Evolutionary conservation across 2,113 vertebrate species (phyloP), one percentile per base, ranked within the genome.

Genomic region (Sapayoa aenigma): DNA sequence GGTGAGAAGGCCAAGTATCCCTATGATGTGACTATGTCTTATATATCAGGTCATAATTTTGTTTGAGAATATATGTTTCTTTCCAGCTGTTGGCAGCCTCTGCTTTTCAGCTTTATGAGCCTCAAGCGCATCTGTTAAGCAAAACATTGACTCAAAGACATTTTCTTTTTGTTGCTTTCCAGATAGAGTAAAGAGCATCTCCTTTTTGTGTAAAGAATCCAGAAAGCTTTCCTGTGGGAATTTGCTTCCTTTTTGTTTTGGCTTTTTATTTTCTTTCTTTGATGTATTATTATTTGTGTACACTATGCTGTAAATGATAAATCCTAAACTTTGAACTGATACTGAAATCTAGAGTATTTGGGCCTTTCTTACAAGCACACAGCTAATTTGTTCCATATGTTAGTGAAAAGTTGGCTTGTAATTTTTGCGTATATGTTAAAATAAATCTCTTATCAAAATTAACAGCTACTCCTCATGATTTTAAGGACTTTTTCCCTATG

Each of bases 21-120:
- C 90, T 86, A 49, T 91, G 82, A 73, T 93, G 75, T 95, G 95
- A 95, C 35, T 93, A 81, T 49, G 12, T 94, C 73, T 90, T 93
- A 80, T 52, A 37, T 91, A 84, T 90, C 85, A 72, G 42, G 8
- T 88, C 60, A 80, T 97, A 95, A 88, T 93, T 95, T 87, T 95
- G 17, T 77, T 95, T 88, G 68, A 95, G 72, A 69, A 47, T 76
- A 58, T 60, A 53, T 82, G 9, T 58, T 85, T 89, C 12, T 77
- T 95, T 95, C 72, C 92, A 95, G 62, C 59, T 90, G 47, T 90
- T 95, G 90, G 79, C 79, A 94, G 59, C 14, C 37, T 81, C 60
- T 94, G 15, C 55, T 95, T 89, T 91, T 89, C 55, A 93, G 74
- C 55, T 94, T 92, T 95, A 77, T 84, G 82, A 91, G 68, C 35